Evolutionary conservation across 1,140 invertebrate genomes (phyloP).

Genomic region (Ladona fulva): DNA sequence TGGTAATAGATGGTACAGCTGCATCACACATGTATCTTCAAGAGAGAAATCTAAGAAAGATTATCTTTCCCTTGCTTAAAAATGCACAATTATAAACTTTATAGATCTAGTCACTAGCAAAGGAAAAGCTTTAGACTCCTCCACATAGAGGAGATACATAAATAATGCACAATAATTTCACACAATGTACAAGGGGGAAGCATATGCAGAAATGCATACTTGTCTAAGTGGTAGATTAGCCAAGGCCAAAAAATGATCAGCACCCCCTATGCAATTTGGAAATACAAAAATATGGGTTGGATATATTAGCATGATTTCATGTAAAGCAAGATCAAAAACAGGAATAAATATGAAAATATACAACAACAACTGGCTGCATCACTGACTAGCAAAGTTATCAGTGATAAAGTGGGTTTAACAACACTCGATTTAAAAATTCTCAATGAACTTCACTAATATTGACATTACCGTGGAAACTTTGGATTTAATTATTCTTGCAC

Average conservation of each 20-base stretch:
- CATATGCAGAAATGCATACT: background rate
- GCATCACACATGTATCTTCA: background rate
- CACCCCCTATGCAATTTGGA: background rate
- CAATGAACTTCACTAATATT: background rate
- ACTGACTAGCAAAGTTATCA: background rate
- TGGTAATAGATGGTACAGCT: slow-evolving; percentile 1
- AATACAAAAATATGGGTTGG: slow-evolving; percentile 3
- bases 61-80: background rate
- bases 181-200: background rate
- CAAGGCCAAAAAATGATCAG: background rate
- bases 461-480: too few species aligned
- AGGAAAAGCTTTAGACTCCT: background rate
- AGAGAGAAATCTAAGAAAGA: background rate
- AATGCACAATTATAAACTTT: background rate
- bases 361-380: background rate
- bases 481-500: too few species aligned
- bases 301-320: background rate
- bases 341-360: background rate
- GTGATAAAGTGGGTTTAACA: background rate
- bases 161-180: background rate
- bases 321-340: background rate
- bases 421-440: background rate
- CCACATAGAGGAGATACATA: background rate
- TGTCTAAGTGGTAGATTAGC: background rate
- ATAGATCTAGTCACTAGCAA: background rate